Evolutionary conservation across 2,888 invertebrate species (phyloP).

Genomic region (Saturnia japonica): DNA sequence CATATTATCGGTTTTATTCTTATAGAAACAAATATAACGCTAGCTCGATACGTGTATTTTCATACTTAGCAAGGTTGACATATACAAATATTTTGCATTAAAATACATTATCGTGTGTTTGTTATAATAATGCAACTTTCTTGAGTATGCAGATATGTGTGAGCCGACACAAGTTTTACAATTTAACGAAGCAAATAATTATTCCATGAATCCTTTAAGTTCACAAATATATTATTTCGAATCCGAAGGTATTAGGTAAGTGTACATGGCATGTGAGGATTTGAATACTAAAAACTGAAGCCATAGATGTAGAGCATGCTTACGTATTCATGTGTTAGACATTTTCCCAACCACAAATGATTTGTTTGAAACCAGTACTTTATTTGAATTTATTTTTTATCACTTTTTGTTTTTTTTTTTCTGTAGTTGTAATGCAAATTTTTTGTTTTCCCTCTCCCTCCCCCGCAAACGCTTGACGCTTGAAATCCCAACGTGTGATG

Average conservation of each 20-base stretch:
- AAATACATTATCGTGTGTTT: background rate
- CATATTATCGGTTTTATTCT: background rate
- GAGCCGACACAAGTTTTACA: background rate
- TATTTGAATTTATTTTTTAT: conserved; percentile 31
- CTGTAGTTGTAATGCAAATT: conserved; percentile 82
- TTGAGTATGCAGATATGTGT: background rate
- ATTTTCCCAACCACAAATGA: conserved; percentile 78
- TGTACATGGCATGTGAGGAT: conserved; percentile 49
- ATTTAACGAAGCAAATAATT: background rate
- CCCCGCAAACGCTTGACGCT: conserved; percentile 80
- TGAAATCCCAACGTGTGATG: conserved; percentile 77
- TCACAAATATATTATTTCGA: conserved; percentile 30
- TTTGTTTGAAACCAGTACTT: conserved; percentile 38
- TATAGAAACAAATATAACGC: background rate
- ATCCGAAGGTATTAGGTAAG: conserved; percentile 44
- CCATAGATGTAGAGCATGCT: conserved; percentile 79
- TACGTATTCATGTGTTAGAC: conserved; percentile 70
- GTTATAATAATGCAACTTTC: background rate
- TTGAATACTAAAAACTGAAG: conserved; percentile 48
- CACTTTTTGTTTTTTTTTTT: conserved; percentile 62
- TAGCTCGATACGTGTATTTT: background rate
- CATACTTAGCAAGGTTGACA: background rate
- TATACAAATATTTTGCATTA: background rate
- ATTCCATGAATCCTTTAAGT: conserved; percentile 40
- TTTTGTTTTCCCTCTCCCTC: conserved; percentile 75